These are phyloP conservation scores for Falco cherrug DNA, from an alignment of 2,797 vertebrate species.

Conservation along the genomic window DNA sequence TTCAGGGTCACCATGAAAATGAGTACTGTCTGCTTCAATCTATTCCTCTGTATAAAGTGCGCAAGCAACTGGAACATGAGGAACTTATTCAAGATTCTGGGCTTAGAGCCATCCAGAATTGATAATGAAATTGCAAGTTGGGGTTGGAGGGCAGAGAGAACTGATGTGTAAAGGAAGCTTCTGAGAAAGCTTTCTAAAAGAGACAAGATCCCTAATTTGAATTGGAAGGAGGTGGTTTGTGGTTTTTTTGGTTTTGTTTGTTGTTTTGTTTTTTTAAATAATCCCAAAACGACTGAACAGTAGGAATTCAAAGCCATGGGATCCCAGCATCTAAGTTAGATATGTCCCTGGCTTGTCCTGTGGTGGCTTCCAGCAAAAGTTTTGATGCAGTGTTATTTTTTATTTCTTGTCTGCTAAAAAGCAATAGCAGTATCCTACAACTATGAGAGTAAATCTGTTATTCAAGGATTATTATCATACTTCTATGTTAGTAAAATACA, in stretches of 20 bases:
- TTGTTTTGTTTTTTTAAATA: too few relatives aligned
- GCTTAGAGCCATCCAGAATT: background rate
- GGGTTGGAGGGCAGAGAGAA: background rate
- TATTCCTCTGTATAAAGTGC: background rate
- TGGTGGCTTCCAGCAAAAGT: background rate
- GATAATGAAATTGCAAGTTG: background rate
- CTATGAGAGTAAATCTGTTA: background rate
- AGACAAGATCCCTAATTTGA: background rate
- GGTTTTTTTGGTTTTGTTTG: too few relatives aligned
- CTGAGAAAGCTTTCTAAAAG: background rate
- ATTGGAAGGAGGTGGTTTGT: background rate
- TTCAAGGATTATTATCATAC: background rate
- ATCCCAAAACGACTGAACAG: background rate
- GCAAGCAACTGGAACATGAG: background rate
- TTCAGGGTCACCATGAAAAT: slow-evolving; percentile 59
- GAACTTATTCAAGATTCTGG: slow-evolving; percentile 11
- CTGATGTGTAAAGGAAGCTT: background rate
- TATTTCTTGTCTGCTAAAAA: background rate
- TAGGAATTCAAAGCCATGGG: background rate
- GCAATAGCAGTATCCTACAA: background rate
- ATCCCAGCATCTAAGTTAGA: background rate
- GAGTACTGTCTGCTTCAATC: slow-evolving; percentile 53
- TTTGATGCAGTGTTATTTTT: background rate
- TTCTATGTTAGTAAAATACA: background rate
- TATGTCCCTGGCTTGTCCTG: background rate